Base-by-base conservation (phyloP, 1,140 invertebrate species). In the Dermatophagoides farinae region DNA sequence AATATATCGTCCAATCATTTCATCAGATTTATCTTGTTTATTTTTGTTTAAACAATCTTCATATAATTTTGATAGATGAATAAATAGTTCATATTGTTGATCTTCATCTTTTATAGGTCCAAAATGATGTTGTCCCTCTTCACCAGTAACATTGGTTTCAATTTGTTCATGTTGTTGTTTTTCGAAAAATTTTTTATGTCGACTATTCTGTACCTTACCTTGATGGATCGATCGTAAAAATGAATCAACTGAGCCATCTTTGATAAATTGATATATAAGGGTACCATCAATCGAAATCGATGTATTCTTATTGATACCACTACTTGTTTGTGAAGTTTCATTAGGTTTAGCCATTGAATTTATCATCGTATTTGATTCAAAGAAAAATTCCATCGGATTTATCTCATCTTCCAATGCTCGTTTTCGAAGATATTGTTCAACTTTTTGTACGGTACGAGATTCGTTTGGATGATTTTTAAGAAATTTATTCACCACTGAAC, bases 51-150 rank as follows among this genome's bases (percentile, higher is more conserved):
- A 52, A 20, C 23, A 20, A 60, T 63, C 61, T 46, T 64, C 64
- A 39, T 59, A 64, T 22, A 64, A 44, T 37, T 60, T 44, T 39
- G 55, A 49, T 51, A 62, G 64, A 61, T 64, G 64, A 20, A 59
- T 55, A 60, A 50, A 63, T 20, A 64, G 14, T 39, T 60, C 58
- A 47, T 64, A 62, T 44, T 60, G 64, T 40, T 62, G 52, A 14
- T 64, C 62, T 37, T 64, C 62, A 37, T 64, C 62, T 23, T 60
- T 53, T 43, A 64, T 55, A 1, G 64, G 64, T 18, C 64, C 64
- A 60, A 64, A 64, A 51, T 54, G 55, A 38, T 43, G 18, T 31
- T 61, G 51, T 38, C 8, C 31, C 8, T 31, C 31, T 31, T 31
- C 31, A 31, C 31, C 8, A 8, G 44, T 10, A 23, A 46, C 16